Base-by-base conservation (phyloP, 1,140 invertebrate species). In the Wasmannia auropunctata region DNA sequence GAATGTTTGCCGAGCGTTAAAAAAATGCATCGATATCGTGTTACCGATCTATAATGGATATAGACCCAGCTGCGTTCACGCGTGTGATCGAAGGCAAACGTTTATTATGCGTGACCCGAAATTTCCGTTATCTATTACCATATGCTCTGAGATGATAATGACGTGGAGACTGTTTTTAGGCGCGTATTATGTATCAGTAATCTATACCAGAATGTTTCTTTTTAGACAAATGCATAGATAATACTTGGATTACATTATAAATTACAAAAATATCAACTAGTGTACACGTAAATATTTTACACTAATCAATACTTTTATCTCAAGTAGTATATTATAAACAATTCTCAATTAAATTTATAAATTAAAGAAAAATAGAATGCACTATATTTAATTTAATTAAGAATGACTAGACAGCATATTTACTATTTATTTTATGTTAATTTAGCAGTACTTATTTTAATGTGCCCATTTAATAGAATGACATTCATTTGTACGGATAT, bases 31-130 rank as follows among this genome's bases (percentile, higher is more conserved):
- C 74, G 60, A 83, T 90, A 90, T 90, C 86, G 72, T 63, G 62
- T 90, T 90, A 90, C 89, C 79, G 79, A 88, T 90, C 87, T 84
- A 90, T 87, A 87, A 90, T 87, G 89, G 86, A 87, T 87, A 72
- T 87, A 83, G 86, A 90, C 85, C 88, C 51, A 86, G 70, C 51
- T 74, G 87, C 72, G 88, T 89, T 77, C 87, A 89, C 69, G 87
- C 87, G 84, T 89, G 67, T 89, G 87, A 89, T 89, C 84, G 77
- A 46, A 84, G 83, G 76, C 60, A 89, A 86, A 89, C 86, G 54
- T 77, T 88, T 46, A 51, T 75, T 83, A 76, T 46, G 60, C 58
- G 54, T 81, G 77, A 81, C 76, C 51, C 40, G 14, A 86, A 70
- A 70, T 70, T 51, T 28, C 49, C 81, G 63, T 79, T 80, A 51